Base-by-base conservation (phyloP, 2,113 vertebrate species). In the Herpailurus yagouaroundi region DNA sequence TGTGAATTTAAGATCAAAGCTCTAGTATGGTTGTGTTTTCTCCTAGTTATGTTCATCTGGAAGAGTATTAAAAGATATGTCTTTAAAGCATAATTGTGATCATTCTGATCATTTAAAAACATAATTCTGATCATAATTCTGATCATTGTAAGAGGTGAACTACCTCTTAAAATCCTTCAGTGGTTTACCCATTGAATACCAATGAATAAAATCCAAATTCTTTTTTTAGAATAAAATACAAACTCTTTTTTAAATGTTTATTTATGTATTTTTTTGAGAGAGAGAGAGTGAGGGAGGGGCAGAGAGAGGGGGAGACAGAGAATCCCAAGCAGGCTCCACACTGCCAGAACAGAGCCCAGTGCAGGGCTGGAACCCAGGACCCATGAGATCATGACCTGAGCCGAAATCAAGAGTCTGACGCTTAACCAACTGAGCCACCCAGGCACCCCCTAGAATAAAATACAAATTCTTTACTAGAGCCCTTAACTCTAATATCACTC, bases 1-100 rank as follows among this genome's bases (percentile, higher is more conserved):
- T 38, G 66, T 94, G 7, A 89, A 79, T 92, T 92, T 71, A 36
- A 92, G 73, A 89, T 84, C 7, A 68, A 79, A 95, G n/a, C 38
- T 9, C 29, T 77, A 71, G 16, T 41, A 7, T 55, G 50, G 33
- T 82, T 77, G 31, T 64, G 45, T 29, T 79, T 83, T 84, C 38
- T 23, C 38, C 25, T 77, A 33, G n/a, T 23, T n/a, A 50, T 4
- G 4, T 52, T 77, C 33, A 83, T 8, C 77, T 68, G 27, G 31
- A 82, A 52, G 9, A 77, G 21, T 68, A 82, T 69, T 63, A 77
- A 50, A 33, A 87, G 33, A 83, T 3, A 11, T 52, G 6, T 87
- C 82, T 82, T 60, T 15, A 63, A 85, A 83, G 33, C 27, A 84
- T 33, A 60, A 69, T 92, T 64, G 77, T 83, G 41, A 64, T 71